Evolutionary conservation across 2,113 vertebrate species (phyloP), one percentile per base, ranked within the genome.

Genomic region (Motacilla tschutschensis): DNA sequence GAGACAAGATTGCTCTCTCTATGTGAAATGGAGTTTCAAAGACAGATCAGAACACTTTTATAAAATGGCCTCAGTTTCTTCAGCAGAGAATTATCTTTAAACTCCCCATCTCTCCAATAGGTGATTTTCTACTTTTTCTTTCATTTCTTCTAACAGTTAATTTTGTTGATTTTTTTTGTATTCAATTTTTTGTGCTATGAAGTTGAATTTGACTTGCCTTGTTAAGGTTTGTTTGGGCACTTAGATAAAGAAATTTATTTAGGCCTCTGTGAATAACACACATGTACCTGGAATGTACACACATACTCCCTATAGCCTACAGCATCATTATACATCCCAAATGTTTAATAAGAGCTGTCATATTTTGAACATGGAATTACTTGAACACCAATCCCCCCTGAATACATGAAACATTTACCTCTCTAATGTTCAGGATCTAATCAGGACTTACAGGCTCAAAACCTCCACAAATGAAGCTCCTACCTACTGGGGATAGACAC

Each of bases 21-120:
- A 43, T 73, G 43, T 66, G 75, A 93, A 91, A 89, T 73, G 47
- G 47, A 84, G 63, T 88, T 95, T 91, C 88, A 65, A 94, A 93
- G 66, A 60, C 40, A 48, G 47, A 79, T 63, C 64, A 66, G 46
- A 79, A 13, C 46, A 79, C 18, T 91, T 91, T 59, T 87, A 87
- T 63, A 75, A 91, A 80, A 90, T 48, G 10, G 31, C 74, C 94
- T 90, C 91, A 86, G 55, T 78, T 75, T 74, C 82, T 94, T 93
- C 47, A 70, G 74, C 22, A 67, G 94, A 92, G 41, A 93, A 88
- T 88, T 92, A 67, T 79, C 24, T 82, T 72, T 67, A 40, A 78
- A 84, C 38, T 78, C 54, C 46, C 38, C 11, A 77, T 35, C n/a
- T 79, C 9, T 44, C 40, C 65, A 80, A 8, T 28, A 58, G 6